Evolutionary conservation across 2,888 invertebrate species (phyloP), one percentile per base, ranked within the genome.

Genomic region (Bhutanitis thaidina): DNA sequence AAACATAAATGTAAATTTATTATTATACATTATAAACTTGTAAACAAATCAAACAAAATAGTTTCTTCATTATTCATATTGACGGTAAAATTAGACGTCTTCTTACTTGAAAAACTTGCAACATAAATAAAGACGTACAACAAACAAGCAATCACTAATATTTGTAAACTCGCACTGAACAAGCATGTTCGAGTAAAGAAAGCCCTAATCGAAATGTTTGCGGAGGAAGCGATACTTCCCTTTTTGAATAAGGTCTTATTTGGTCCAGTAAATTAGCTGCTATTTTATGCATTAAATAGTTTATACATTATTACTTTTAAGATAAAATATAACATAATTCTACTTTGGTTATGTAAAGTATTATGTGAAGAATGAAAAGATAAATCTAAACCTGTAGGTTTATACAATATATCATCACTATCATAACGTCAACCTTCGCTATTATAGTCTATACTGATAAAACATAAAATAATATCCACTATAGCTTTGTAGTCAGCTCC

Each of bases 71-170:
- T n/a, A n/a, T n/a, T n/a, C n/a, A n/a, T n/a, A 20, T 20, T 27
- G 7, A 8, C 1, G 27, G 0, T 39, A 7, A 37, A 32, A 43
- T 20, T n/a, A 9, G 44, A 50, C 43, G 44, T 38, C 13, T 44
- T 12, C 37, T 27, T 13, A 37, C 10, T 2, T 20, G 27, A 20
- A 43, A 16, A 20, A 27, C 39, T 27, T 44, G 34, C 34, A 50
- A 50, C 49, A 38, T 32, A 78, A 82, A 81, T 79, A 80, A 82
- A 84, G 80, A 78, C 84, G 83, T 84, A 85, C 84, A 84, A 80
- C 83, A 84, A 86, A 86, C 84, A 85, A 80, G 78, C 85, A 86
- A 85, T 86, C 85, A 83, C 80, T 60, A 78, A 77, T 80, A 81
- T 81, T 85, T 83, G 80, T 80, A 73, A 82, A 78, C 74, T 77